Evolutionary conservation across 2,113 vertebrate genomes (phyloP).

Genomic region (Furnarius figulus): DNA sequence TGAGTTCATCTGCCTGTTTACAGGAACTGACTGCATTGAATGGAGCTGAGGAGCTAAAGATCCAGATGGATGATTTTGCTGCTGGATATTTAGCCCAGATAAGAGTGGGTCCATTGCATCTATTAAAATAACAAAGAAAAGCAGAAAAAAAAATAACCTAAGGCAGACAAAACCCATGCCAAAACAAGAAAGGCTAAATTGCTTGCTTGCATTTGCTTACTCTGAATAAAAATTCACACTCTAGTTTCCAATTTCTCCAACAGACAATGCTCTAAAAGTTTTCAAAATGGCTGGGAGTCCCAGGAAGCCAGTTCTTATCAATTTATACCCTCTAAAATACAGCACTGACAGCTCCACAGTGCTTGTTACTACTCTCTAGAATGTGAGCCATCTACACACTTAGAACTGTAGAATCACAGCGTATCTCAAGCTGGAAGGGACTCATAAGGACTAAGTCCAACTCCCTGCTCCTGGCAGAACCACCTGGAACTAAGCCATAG

Average conservation of each 20-base stretch:
- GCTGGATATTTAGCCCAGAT: conserved; percentile 84
- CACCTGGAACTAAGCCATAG: background rate
- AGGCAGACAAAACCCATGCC: background rate
- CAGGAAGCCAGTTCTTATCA: background rate
- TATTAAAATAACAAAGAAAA: conserved; percentile 69
- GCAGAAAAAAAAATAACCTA: conserved; percentile 2
- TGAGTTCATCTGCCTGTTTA: conserved; percentile 89
- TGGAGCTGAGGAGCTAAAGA: conserved; percentile 88
- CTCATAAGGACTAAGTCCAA: background rate
- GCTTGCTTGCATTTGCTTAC: background rate
- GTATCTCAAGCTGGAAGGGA: background rate
- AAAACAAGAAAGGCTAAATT: background rate
- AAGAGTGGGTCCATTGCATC: conserved; percentile 92
- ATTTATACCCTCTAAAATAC: background rate
- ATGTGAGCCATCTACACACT: background rate
- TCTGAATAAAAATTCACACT: background rate
- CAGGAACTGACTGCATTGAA: conserved; percentile 88
- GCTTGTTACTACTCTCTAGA: background rate
- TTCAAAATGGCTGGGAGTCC: background rate
- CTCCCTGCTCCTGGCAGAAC: background rate
- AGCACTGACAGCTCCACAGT: background rate
- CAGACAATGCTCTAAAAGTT: background rate
- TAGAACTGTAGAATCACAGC: background rate
- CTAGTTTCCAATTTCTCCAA: background rate
- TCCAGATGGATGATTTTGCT: conserved; percentile 84